Percentiles rank a stretch among this genome's conserved stretches.
phyloP scores from a whole-genome alignment of 1,140 invertebrate genomes.

The Mactra quadrangularis region DNA sequence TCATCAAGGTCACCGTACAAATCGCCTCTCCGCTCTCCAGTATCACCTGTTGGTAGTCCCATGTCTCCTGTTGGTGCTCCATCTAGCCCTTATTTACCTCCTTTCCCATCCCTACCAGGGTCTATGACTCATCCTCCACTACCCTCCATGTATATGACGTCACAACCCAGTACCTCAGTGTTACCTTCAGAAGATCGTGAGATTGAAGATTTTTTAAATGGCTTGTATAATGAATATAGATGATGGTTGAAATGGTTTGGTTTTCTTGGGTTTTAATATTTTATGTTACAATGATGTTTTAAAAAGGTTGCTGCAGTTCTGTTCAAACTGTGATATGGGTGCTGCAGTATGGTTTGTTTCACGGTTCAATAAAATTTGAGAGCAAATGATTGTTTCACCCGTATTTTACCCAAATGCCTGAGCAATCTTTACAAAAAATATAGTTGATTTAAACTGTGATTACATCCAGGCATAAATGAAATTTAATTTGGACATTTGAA shows the following conservation, averaged over 20 bases:
- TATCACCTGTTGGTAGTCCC: constrained; percentile 43
- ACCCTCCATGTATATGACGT: constrained; percentile 38
- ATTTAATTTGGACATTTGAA: too few species aligned
- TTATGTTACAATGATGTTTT: too few species aligned
- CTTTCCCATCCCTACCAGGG: constrained; percentile 48
- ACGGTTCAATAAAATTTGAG: too few species aligned
- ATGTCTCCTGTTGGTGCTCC: constrained; percentile 29
- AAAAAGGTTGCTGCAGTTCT: too few species aligned
- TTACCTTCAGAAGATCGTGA: constrained; percentile 64
- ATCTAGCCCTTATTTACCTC: constrained; percentile 48
- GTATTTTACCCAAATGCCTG: too few species aligned
- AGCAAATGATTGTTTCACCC: too few species aligned
- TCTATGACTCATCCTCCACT: constrained; percentile 5
- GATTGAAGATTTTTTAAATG: constrained; percentile 79
- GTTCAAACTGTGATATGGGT: too few species aligned
- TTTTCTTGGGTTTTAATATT: too few species aligned
- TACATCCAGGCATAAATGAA: too few species aligned
- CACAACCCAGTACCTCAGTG: constrained; percentile 60
- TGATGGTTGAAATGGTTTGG: background rate
- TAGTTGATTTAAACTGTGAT: too few species aligned
- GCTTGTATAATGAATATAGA: constrained; percentile 69
- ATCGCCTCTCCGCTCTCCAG: constrained; percentile 58
- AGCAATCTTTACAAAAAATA: too few species aligned
- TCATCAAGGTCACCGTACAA: constrained; percentile 49
- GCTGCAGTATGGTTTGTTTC: too few species aligned